A percentile compares a stretch with the other conserved stretches of the same genome.
Evolutionary conservation across 1,140 invertebrate genomes (phyloP).

Genomic region (Colletes latitarsis): DNA sequence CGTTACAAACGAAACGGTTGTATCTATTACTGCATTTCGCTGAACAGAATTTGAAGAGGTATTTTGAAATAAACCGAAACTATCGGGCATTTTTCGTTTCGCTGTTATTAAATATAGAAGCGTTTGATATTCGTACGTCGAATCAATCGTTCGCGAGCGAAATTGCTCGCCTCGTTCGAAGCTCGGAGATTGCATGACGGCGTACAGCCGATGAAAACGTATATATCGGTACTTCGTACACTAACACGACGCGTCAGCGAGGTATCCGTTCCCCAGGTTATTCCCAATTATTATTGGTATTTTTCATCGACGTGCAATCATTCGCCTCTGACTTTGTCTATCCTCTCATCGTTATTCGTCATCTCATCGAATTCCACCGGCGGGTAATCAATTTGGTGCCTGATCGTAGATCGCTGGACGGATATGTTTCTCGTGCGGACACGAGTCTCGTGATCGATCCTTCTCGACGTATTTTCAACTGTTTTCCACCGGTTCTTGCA

Average conservation of each 20-base stretch:
- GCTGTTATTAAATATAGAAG: background rate
- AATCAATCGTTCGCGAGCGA: background rate
- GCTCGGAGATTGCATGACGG: conserved; percentile 8
- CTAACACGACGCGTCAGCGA: conserved; percentile 14
- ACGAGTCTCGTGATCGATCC: conserved; percentile 25
- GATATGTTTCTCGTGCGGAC: conserved; percentile 11
- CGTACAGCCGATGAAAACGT: conserved; percentile 7
- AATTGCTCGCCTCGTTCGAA: background rate
- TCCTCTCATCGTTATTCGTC: conserved; percentile 25
- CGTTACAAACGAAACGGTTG: no score
- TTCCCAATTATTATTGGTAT: conserved; percentile 28
- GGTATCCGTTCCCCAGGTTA: background rate
- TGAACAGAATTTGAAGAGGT: background rate
- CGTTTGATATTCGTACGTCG: background rate
- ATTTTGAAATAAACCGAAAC: background rate
- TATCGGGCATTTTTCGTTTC: background rate
- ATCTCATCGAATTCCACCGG: conserved; percentile 43
- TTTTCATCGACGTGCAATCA: conserved; percentile 46
- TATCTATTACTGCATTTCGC: no score
- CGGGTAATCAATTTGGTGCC: conserved; percentile 49
- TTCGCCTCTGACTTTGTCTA: conserved; percentile 37
- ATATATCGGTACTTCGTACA: background rate
- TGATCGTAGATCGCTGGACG: conserved; percentile 16
- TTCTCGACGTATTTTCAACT: conserved; percentile 8
- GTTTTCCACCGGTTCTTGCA: no score